A percentile compares a stretch with the other conserved stretches of the same genome.
These are phyloP conservation scores for Megaceryle torquata DNA, from an alignment of 2,113 vertebrate genomes.

Conservation along the genomic window DNA sequence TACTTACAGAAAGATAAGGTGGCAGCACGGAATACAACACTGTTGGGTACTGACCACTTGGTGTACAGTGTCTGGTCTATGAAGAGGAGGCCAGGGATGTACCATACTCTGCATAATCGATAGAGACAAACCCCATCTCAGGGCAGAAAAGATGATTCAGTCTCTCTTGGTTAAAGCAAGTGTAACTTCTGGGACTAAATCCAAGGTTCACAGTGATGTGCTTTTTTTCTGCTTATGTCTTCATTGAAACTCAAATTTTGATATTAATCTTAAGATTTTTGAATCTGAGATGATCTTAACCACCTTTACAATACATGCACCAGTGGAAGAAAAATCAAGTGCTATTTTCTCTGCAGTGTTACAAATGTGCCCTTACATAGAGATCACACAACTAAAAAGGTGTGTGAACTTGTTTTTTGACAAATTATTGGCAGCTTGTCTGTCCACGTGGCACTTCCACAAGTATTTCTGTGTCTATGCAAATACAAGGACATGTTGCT, in stretches of 20 bases:
- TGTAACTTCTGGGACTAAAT: not conserved
- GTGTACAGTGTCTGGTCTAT: conserved; percentile 47
- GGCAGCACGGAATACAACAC: conserved; percentile 52
- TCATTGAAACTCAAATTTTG: not conserved
- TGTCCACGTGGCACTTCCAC: not conserved
- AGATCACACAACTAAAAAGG: not conserved
- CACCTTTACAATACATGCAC: not conserved
- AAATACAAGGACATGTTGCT: not conserved
- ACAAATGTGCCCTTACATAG: not conserved
- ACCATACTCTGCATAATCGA: not conserved
- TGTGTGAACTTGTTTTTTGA: not conserved
- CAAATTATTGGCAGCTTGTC: not conserved
- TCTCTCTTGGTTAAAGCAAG: not conserved
- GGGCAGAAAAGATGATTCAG: not conserved
- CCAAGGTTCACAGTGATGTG: not conserved
- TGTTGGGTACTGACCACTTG: conserved; percentile 49
- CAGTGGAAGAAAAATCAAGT: not conserved
- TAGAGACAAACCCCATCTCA: not conserved
- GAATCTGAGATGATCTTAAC: not conserved
- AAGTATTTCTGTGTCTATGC: not conserved
- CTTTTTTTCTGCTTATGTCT: not conserved
- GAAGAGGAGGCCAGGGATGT: not conserved
- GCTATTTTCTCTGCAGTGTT: fast-evolving
- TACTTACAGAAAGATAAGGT: conserved; percentile 67
- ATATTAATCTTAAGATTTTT: not conserved